Evolutionary conservation across 2,113 vertebrate species (phyloP).

Genomic region (Himantopus leucocephalus): DNA sequence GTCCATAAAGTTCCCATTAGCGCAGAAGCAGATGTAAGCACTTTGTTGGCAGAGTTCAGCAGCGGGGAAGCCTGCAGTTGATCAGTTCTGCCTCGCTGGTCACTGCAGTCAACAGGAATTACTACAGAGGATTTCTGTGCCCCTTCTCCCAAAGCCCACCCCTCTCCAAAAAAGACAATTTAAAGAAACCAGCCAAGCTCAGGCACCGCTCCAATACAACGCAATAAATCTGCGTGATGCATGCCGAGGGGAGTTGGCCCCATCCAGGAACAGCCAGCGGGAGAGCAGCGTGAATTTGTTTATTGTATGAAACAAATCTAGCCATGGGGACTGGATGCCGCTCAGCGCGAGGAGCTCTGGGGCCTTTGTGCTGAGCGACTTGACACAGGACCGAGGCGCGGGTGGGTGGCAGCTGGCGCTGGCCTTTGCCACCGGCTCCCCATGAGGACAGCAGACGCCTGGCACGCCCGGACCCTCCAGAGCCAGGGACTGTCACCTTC

Average conservation of each 20-base stretch:
- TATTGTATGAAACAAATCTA: background rate
- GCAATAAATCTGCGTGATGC: background rate
- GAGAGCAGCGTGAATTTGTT: background rate
- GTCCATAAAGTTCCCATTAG: slow-evolving; percentile 65
- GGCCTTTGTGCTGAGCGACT: background rate
- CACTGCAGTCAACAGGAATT: slow-evolving; percentile 67
- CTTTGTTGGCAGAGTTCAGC: slow-evolving; percentile 56
- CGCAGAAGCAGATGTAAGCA: slow-evolving; percentile 64
- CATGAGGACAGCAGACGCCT: background rate
- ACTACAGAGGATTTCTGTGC: slow-evolving; percentile 17
- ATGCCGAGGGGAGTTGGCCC: background rate
- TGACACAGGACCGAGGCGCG: rapidly evolving
- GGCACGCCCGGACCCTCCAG: rapidly evolving
- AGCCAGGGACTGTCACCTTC: background rate
- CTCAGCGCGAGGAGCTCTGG: rapidly evolving
- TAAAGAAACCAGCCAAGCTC: slow-evolving; percentile 32
- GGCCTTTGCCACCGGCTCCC: background rate
- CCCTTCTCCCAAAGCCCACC: slow-evolving; percentile 9
- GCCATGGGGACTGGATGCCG: background rate
- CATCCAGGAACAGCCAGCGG: background rate
- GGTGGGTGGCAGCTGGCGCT: background rate
- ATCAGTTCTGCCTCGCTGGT: slow-evolving; percentile 66
- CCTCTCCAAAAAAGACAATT: background rate
- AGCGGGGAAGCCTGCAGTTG: slow-evolving; percentile 62
- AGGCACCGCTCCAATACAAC: background rate